Percentiles rank a stretch among this genome's conserved stretches.
Conservation (phyloP, 2,888 invertebrate genomes). For the Sphecodes monilicornis region DNA sequence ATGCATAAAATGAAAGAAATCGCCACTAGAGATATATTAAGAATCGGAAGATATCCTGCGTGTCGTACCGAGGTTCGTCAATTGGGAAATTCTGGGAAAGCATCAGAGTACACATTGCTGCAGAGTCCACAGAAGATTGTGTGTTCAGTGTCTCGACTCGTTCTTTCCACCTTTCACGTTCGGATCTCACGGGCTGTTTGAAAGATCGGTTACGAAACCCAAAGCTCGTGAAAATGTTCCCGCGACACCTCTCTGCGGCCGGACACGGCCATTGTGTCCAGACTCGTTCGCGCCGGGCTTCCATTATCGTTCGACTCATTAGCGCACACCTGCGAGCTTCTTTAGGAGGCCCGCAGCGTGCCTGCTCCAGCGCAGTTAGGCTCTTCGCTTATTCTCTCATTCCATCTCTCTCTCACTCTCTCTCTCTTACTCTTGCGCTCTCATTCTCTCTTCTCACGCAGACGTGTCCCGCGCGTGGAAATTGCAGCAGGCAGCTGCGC, state of each 20-base stretch:
- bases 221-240: constrained; percentile 27
- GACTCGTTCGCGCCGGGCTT: constrained; percentile 48
- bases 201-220: constrained; percentile 18
- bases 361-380: neutral
- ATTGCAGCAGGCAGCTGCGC: constrained; percentile 57
- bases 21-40: no score
- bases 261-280: constrained; percentile 60
- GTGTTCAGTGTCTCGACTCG: neutral
- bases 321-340: constrained; percentile 71
- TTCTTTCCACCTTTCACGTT: neutral
- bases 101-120: neutral
- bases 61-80: neutral
- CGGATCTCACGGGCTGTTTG: neutral
- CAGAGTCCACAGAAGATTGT: neutral
- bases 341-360: constrained; percentile 36
- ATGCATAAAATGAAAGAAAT: no score
- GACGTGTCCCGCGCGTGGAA: constrained; percentile 41
- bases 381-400: neutral
- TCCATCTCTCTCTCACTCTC: neutral
- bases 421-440: neutral
- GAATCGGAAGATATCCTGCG: neutral
- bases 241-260: constrained; percentile 21
- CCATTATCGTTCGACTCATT: constrained; percentile 74
- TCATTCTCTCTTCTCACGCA: constrained; percentile 10
- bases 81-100: constrained; percentile 6